phyloP scores from a whole-genome alignment of 2,888 invertebrate genomes.

The Scaptomyza parva region DNA sequence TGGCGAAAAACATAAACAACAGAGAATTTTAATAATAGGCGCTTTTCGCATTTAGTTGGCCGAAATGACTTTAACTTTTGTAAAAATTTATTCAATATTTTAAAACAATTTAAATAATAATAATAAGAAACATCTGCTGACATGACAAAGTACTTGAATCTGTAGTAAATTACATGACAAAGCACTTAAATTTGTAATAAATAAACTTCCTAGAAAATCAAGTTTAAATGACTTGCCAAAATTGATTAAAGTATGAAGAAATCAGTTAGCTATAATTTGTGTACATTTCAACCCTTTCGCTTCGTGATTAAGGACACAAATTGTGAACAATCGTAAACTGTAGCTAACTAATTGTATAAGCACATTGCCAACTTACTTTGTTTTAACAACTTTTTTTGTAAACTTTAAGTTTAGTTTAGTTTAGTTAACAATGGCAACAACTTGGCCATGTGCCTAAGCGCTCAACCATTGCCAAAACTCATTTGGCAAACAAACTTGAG shows the following conservation, averaged over 20 bases:
- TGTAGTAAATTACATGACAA: not conserved
- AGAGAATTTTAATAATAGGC: constrained; percentile 17
- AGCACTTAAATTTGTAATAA: not conserved
- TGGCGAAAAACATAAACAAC: constrained; percentile 23
- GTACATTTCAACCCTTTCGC: not conserved
- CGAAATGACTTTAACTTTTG: not conserved
- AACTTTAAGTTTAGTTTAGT: constrained; percentile 18
- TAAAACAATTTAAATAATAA: not conserved
- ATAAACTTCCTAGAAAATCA: not conserved
- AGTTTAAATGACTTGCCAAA: not conserved
- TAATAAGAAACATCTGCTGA: not conserved
- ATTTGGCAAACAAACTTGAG: constrained; percentile 45
- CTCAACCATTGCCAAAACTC: constrained; percentile 42
- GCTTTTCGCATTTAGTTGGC: not conserved
- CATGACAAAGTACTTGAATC: not conserved
- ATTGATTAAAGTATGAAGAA: not conserved
- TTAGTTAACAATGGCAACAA: constrained; percentile 4
- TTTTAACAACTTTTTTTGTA: constrained; percentile 9
- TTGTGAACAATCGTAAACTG: constrained; percentile 7
- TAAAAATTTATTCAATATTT: not conserved
- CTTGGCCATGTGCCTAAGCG: constrained; percentile 34
- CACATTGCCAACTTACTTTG: constrained; percentile 14
- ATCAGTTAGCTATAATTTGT: too few relatives aligned
- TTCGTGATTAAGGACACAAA: not conserved
- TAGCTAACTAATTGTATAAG: constrained; percentile 18